A percentile compares a stretch with the other conserved stretches of the same genome.
Evolutionary conservation across 2,888 invertebrate species (phyloP).

Genomic region (Campaea margaritaria): DNA sequence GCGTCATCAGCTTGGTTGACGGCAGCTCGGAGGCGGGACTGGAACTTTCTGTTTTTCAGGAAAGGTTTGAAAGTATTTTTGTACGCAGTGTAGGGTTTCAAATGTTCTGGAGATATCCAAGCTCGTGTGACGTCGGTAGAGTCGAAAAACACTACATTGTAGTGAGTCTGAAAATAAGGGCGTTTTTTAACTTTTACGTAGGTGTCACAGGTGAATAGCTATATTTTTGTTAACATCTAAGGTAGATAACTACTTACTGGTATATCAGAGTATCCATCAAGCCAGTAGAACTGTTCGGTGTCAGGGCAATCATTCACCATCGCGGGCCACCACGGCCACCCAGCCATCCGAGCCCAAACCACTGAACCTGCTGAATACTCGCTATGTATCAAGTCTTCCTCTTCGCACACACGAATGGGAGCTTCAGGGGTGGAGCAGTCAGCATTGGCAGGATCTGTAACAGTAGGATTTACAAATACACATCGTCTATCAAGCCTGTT

Average conservation of each 20-base stretch:
- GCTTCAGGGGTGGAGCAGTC: conserved; percentile 81
- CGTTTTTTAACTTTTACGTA: neutral
- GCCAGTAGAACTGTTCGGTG: conserved; percentile 85
- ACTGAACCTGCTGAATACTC: conserved; percentile 87
- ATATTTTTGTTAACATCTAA: too few relatives aligned
- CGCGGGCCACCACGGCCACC: conserved; percentile 90
- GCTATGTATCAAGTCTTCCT: conserved; percentile 84
- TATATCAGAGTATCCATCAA: conserved; percentile 81
- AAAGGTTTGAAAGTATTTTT: conserved; percentile 49
- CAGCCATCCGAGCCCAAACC: conserved; percentile 86
- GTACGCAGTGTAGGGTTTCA: conserved; percentile 66
- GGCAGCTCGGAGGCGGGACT: conserved; percentile 65
- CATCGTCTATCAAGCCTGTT: too few relatives aligned
- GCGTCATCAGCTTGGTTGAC: conserved; percentile 74
- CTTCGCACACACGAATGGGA: conserved; percentile 69
- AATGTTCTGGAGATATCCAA: conserved; percentile 72
- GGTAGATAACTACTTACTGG: conserved; percentile 64
- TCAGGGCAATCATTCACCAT: conserved; percentile 89
- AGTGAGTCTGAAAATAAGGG: conserved; percentile 75
- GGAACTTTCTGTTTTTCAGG: conserved; percentile 52
- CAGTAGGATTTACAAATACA: conserved; percentile 4
- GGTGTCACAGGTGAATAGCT: neutral
- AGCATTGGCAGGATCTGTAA: conserved; percentile 72
- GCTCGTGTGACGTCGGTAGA: conserved; percentile 67
- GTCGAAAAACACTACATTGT: conserved; percentile 85